phyloP scores from a whole-genome alignment of 2,888 invertebrate species.

The Zaprionus obscuricornis region DNA sequence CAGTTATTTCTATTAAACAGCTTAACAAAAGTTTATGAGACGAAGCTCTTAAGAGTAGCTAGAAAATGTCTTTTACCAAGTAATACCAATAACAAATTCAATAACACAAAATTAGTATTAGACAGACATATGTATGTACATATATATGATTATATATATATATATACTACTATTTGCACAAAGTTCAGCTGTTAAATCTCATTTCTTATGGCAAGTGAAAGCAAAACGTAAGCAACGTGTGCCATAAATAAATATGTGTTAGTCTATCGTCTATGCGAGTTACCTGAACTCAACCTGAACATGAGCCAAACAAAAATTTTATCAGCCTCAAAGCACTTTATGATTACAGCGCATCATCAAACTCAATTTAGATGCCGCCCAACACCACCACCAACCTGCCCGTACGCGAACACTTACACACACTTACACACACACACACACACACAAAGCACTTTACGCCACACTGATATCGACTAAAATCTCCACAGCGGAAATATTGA shows the following conservation, averaged over 20 bases:
- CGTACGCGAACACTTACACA: constrained; percentile 1
- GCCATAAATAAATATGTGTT: constrained; percentile 19
- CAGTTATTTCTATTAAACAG: too few species aligned
- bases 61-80: too few species aligned
- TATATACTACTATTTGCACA: too few species aligned
- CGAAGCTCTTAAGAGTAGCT: too few species aligned
- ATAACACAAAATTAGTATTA: too few species aligned
- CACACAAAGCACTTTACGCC: constrained; percentile 43
- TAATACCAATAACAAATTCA: too few species aligned
- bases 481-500: constrained; percentile 78
- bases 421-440: constrained; percentile 5
- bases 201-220: too few species aligned
- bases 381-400: constrained; percentile 8
- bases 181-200: too few species aligned
- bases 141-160: too few species aligned
- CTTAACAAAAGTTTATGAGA: too few species aligned
- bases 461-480: constrained; percentile 69
- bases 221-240: constrained; percentile 11
- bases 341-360: constrained; percentile 76
- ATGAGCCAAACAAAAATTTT: constrained; percentile 32
- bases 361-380: constrained; percentile 60
- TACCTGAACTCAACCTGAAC: constrained; percentile 45
- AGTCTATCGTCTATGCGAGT: constrained; percentile 19
- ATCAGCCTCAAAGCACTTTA: constrained; percentile 65
- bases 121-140: too few species aligned